Base-by-base conservation (phyloP, 1,140 invertebrate species). In the Macrostomum lignano region DNA sequence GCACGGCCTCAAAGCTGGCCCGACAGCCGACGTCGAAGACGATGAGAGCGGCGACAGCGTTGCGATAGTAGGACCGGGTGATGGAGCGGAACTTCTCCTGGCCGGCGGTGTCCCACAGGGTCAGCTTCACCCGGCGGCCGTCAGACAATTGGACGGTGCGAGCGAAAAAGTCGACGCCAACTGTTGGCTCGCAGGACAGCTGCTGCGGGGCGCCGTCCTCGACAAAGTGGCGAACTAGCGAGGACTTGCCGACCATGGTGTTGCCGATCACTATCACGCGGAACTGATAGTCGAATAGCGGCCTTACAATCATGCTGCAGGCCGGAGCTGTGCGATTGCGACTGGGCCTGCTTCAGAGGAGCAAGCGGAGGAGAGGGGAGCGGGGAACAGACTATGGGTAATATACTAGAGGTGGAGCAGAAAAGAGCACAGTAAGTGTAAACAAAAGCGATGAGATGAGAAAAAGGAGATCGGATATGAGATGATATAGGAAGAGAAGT, bases 71-170 rank as follows among this genome's bases (percentile, higher is more conserved):
- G 21, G 81, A 81, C 51, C 84, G 82, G 3, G 82, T 91, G 51
- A 91, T 86, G 46, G 81, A 79, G 60, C 91, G 81, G 60, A 91
- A 91, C 62, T 93, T 82, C 55, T 91, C 82, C 58, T 93, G 81
- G 0, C 81, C 78, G 1, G 77, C 64, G n/a, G 82, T 93, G 55
- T 91, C 82, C 82, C 82, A 91, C 15, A 36, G 7, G 14, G 96
- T 88, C 35, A 98, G 60, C 63, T 94, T 96, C 39, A 96, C 82
- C 48, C 79, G 65, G 30, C 79, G 77, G 2, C 78, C 77, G 62
- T 84, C 74, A 29, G 46, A 48, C 6, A 96, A 73, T 64, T 91
- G 76, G 39, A 96, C 75, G 17, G 93, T 64, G 41, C 81, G 65
- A 11, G 84, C 81, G 57, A 88, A 94, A 59, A 94, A 96, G 59